Conservation (phyloP, 2,888 invertebrate species). For the Drosophila stalkeri region DNA sequence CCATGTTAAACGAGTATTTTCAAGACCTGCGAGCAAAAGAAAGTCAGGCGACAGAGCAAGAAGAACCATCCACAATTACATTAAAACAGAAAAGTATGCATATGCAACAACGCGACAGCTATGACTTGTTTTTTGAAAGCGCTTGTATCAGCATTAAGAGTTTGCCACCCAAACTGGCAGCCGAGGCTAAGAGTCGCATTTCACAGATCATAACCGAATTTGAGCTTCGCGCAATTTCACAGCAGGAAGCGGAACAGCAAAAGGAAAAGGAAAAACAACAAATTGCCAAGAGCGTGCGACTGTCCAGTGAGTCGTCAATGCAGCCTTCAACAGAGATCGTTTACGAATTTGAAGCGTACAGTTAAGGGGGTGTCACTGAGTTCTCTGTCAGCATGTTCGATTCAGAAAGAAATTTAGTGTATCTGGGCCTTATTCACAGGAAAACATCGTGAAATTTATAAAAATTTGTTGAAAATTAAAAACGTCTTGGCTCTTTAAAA, state of each 20-base stretch:
- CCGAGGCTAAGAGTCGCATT: constrained; percentile 78
- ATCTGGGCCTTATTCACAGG: constrained; percentile 19
- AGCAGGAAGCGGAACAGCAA: constrained; percentile 58
- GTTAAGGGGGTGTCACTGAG: constrained; percentile 43
- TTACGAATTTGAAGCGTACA: constrained; percentile 59
- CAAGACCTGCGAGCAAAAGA: constrained; percentile 31
- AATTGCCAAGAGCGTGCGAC: constrained; percentile 9
- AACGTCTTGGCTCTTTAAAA: neutral
- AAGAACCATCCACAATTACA: neutral
- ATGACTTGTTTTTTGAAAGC: constrained; percentile 81
- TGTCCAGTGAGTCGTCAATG: constrained; percentile 15
- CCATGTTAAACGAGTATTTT: constrained; percentile 57
- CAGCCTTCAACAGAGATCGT: constrained; percentile 44
- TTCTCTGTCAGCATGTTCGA: constrained; percentile 20
- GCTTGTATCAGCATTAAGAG: constrained; percentile 77
- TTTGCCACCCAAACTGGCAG: constrained; percentile 78
- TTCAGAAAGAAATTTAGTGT: constrained; percentile 10
- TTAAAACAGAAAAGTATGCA: neutral
- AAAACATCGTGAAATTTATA: constrained; percentile 25
- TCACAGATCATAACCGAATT: constrained; percentile 80
- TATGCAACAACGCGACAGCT: constrained; percentile 62
- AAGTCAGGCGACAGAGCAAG: neutral
- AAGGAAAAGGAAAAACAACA: constrained; percentile 20
- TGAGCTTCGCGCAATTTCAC: constrained; percentile 80
- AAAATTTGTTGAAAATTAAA: constrained; percentile 34